Percentiles rank a stretch among this genome's conserved stretches.
Evolutionary conservation across 2,888 invertebrate species (phyloP).

Genomic region (Carabus problematicus): DNA sequence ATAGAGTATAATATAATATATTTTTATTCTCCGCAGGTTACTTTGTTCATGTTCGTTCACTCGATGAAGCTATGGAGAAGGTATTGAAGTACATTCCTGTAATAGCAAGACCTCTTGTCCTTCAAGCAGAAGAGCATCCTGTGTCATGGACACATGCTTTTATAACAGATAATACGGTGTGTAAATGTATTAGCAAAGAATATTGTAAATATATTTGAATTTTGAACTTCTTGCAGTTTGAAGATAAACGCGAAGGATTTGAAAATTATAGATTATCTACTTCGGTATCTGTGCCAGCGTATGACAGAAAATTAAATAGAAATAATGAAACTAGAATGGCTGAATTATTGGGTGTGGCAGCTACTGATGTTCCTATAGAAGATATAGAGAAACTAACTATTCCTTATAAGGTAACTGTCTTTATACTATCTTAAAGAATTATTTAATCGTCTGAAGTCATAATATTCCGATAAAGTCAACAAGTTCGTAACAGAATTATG

Average conservation of each 20-base stretch:
- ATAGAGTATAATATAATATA: neutral
- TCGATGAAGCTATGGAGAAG: slow-evolving; percentile 96
- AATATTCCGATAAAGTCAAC: no score
- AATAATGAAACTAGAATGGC: slow-evolving; percentile 69
- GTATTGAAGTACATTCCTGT: slow-evolving; percentile 96
- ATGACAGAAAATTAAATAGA: slow-evolving; percentile 73
- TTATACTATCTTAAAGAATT: no score
- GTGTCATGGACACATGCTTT: slow-evolving; percentile 96
- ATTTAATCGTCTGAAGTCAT: neutral
- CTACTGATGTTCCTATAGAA: slow-evolving; percentile 91
- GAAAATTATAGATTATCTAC: slow-evolving; percentile 77
- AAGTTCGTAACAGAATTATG: neutral
- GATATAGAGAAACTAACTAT: slow-evolving; percentile 89
- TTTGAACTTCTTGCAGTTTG: slow-evolving; percentile 35
- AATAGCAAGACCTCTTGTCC: slow-evolving; percentile 83
- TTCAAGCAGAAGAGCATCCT: slow-evolving; percentile 77
- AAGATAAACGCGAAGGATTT: slow-evolving; percentile 50
- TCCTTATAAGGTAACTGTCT: slow-evolving; percentile 78
- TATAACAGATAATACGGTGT: slow-evolving; percentile 60
- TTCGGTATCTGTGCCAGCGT: slow-evolving; percentile 92
- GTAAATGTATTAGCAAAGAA: neutral
- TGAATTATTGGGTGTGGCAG: slow-evolving; percentile 91
- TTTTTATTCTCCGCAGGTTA: slow-evolving; percentile 68
- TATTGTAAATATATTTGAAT: neutral
- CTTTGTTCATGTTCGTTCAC: slow-evolving; percentile 91